Conservation (phyloP, 2,113 vertebrate species). For the Rutilus rutilus region DNA sequence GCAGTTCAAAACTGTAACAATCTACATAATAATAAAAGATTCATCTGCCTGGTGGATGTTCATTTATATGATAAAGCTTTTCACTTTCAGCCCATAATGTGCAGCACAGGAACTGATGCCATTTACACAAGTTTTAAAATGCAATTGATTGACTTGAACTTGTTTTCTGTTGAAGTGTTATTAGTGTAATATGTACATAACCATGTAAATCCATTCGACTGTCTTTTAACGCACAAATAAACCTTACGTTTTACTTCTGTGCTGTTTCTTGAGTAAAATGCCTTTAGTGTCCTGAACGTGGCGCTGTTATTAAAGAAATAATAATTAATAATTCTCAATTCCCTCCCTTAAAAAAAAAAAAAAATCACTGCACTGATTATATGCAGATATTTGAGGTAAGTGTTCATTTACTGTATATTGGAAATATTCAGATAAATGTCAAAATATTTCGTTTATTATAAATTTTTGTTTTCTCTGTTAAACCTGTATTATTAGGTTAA, state of each 20-base stretch:
- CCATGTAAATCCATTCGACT: slow-evolving; percentile 67
- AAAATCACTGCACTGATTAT: not conserved
- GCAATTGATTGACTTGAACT: slow-evolving; percentile 33
- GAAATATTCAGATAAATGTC: not conserved
- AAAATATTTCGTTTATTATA: not conserved
- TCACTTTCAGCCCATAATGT: not conserved
- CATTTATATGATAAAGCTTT: not conserved
- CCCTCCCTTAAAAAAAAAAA: no score
- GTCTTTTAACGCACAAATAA: slow-evolving; percentile 69
- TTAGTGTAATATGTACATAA: slow-evolving; percentile 65
- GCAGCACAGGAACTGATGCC: slow-evolving; percentile 20
- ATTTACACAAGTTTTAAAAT: slow-evolving; percentile 21
- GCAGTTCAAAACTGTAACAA: not conserved
- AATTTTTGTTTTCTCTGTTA: not conserved
- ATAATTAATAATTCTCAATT: no score
- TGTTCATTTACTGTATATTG: not conserved
- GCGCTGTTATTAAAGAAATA: not conserved
- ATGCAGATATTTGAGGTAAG: not conserved
- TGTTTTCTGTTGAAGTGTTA: slow-evolving; percentile 27
- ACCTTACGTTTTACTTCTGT: slow-evolving; percentile 1
- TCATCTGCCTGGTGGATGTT: not conserved
- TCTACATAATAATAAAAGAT: not conserved
- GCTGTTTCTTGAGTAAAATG: not conserved
- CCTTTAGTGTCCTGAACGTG: not conserved
- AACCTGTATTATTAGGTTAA: not conserved